Evolutionary conservation across 2,113 vertebrate species (phyloP).

Genomic region (Oenanthe melanoleuca): DNA sequence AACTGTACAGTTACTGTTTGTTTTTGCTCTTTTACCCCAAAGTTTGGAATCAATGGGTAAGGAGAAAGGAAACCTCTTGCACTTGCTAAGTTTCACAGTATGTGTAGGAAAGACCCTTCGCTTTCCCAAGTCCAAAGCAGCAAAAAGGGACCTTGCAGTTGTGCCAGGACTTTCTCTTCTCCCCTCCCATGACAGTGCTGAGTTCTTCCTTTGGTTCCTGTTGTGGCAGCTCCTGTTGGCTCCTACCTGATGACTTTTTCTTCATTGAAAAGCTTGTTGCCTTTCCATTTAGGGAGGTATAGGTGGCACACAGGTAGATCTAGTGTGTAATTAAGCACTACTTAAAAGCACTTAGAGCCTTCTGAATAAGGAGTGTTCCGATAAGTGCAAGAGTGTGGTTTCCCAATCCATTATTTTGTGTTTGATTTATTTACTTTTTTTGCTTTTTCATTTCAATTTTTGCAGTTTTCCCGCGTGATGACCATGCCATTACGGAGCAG

Average conservation of each 20-base stretch:
- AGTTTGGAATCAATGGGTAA: not conserved
- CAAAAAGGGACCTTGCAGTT: not conserved
- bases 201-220: not conserved
- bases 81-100: not conserved
- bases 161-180: not conserved
- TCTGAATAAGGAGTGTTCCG: not conserved
- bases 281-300: not conserved
- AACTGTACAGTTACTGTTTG: not conserved
- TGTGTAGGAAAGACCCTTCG: not conserved
- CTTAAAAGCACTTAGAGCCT: not conserved
- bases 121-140: not conserved
- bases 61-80: not conserved
- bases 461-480: rapidly evolving
- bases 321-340: constrained; percentile 4
- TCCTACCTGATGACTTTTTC: not conserved
- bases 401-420: not conserved
- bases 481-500: rapidly evolving
- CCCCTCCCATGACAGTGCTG: rapidly evolving
- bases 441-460: not conserved
- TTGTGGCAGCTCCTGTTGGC: not conserved
- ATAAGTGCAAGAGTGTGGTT: not conserved
- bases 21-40: not conserved
- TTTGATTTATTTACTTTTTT: not conserved
- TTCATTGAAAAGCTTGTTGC: not conserved
- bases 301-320: not conserved